phyloP scores from a whole-genome alignment of 1,140 invertebrate species.

The Ostrea edulis region DNA sequence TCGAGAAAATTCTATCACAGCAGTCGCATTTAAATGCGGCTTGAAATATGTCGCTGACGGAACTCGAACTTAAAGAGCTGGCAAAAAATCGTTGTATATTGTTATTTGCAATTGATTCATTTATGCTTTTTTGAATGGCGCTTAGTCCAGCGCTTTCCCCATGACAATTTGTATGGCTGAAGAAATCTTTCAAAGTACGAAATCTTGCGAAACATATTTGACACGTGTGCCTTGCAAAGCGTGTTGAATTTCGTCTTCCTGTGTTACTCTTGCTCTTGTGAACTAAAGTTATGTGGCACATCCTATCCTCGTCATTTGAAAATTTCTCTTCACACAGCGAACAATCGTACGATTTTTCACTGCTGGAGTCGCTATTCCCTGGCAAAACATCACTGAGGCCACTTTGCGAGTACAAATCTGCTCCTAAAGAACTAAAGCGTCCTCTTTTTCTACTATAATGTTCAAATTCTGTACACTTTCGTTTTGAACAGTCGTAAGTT shows the following conservation, averaged over 20 bases:
- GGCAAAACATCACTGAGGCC: conserved; percentile 10
- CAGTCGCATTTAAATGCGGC: conserved; percentile 72
- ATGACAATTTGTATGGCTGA: conserved; percentile 54
- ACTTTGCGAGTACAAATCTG: background rate
- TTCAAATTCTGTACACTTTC: background rate
- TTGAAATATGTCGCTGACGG: conserved; percentile 52
- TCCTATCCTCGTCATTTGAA: conserved; percentile 52
- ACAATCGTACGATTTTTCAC: conserved; percentile 33
- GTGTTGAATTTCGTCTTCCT: conserved; percentile 27
- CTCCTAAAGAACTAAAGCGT: background rate
- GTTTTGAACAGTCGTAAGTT: conserved; percentile 1
- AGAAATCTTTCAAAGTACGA: conserved; percentile 55
- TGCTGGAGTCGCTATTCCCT: background rate
- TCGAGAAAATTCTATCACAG: conserved; percentile 71
- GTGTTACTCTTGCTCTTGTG: conserved; percentile 48
- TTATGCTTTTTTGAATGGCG: conserved; percentile 28
- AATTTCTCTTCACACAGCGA: conserved; percentile 53
- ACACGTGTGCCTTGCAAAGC: conserved; percentile 54
- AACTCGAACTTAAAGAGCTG: background rate
- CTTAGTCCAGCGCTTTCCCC: conserved; percentile 30
- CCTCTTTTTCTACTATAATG: background rate
- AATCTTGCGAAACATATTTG: conserved; percentile 58
- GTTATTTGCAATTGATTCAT: conserved; percentile 35
- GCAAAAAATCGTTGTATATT: background rate
- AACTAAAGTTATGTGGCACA: conserved; percentile 54